Conservation (phyloP, 1,140 invertebrate genomes). For the Sycophaga agraensis region DNA sequence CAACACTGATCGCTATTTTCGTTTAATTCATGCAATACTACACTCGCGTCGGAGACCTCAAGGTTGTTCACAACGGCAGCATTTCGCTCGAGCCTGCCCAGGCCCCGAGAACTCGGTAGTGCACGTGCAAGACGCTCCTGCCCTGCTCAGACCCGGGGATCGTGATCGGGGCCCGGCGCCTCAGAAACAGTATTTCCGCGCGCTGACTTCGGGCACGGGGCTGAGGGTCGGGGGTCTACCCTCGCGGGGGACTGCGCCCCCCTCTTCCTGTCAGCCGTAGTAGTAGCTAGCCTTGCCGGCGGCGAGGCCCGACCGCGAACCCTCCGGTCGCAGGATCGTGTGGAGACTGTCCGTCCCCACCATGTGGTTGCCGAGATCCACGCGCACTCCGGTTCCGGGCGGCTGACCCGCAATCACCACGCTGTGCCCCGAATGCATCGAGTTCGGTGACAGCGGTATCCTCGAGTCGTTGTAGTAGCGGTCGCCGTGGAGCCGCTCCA, state of each 20-base stretch:
- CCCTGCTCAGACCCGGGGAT: too few relatives aligned
- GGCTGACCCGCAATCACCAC: slow-evolving; percentile 16
- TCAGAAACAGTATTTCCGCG: slow-evolving; percentile 56
- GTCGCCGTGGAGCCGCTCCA: slow-evolving; percentile 50
- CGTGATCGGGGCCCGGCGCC: not conserved
- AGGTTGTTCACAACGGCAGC: too few relatives aligned
- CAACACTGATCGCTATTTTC: too few relatives aligned
- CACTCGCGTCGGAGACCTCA: too few relatives aligned
- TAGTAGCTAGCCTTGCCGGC: slow-evolving; percentile 61
- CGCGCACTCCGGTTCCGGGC: slow-evolving; percentile 39
- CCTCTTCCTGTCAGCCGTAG: slow-evolving; percentile 62
- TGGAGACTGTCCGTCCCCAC: slow-evolving; percentile 54
- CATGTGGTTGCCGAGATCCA: slow-evolving; percentile 57
- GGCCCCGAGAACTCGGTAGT: too few relatives aligned
- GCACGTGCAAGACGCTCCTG: too few relatives aligned
- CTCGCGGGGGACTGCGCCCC: slow-evolving; percentile 53
- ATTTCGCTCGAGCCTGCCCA: too few relatives aligned
- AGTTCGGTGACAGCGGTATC: slow-evolving; percentile 44
- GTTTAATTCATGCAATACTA: too few relatives aligned
- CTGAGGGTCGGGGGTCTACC: slow-evolving; percentile 52
- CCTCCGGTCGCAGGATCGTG: slow-evolving; percentile 50
- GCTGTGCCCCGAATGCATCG: slow-evolving; percentile 36
- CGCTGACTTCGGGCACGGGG: slow-evolving; percentile 53
- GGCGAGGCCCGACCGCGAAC: slow-evolving; percentile 55
- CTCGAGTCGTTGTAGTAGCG: slow-evolving; percentile 50